Base-by-base conservation (phyloP, 2,888 invertebrate genomes). In the Tenthredo mesomela region DNA sequence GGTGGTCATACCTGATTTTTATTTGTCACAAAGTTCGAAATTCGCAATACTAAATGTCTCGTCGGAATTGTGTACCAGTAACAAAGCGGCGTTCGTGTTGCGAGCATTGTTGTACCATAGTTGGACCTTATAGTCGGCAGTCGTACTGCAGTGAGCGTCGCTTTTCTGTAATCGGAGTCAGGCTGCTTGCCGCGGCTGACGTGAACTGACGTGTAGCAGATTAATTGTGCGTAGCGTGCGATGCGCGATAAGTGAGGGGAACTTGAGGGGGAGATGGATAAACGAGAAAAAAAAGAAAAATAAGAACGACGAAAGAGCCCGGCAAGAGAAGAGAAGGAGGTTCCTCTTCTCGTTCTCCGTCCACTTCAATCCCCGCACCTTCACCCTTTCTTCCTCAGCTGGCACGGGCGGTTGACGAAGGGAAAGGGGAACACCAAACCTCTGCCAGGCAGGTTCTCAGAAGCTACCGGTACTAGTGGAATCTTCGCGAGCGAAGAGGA, bases 401-500 rank as follows among this genome's bases (percentile, higher is more conserved):
- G 67, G 82, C 82, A 82, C 82, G 82, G 82, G 82, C 82, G 82
- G 82, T 67, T 82, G 82, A 82, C 67, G 70, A 67, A 47, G 82
- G 70, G 70, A 67, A 70, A 82, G 82, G 67, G 80, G 47, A 70
- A 84, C 80, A 80, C 78, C 65, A 61, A 91, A 91, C 89, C 91
- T 92, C 88, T 58, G 67, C 67, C 89, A 89, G 91, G 92, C 92
- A 90, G 92, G 90, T 93, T 93, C 92, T 93, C 92, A 92, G 93
- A 92, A 92, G 93, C 93, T 93, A 92, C 93, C 91, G 92, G 92
- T 91, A 92, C 91, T 90, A 89, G 89, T 87, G 92, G 91, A 92
- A 92, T 92, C 90, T 90, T 86, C 29, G 84, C 37, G 86, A 86
- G 88, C 85, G 85, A 86, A 87, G 90, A 90, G 91, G 91, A 90